phyloP scores from a whole-genome alignment of 2,888 invertebrate species.

The Pharmacophagus antenor region DNA sequence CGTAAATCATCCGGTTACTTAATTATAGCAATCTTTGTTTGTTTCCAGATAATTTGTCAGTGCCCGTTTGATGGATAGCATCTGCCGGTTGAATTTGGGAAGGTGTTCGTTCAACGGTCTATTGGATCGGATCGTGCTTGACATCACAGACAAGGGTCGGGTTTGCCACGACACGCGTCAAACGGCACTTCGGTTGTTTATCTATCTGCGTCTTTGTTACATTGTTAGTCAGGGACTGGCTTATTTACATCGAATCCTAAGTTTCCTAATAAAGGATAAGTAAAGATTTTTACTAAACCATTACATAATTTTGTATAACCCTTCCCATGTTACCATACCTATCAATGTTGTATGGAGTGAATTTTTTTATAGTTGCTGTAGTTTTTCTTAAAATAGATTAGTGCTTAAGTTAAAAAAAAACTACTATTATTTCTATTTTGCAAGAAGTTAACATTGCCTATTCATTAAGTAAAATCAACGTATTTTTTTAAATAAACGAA shows the following conservation, averaged over 20 bases:
- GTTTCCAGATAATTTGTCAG: conserved; percentile 64
- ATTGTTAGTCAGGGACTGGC: conserved; percentile 3
- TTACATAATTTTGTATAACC: neutral
- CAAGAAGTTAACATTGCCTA: neutral
- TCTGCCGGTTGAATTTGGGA: conserved; percentile 33
- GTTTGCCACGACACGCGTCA: conserved; percentile 57
- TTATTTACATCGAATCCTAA: conserved; percentile 4
- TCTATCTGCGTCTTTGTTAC: conserved; percentile 10
- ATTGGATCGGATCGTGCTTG: conserved; percentile 31
- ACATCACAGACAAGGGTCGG: conserved; percentile 53
- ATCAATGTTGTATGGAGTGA: neutral
- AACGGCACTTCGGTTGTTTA: conserved; percentile 30
- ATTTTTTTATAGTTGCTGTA: neutral
- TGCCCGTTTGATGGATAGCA: conserved; percentile 44
- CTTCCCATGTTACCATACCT: neutral
- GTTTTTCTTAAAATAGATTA: too few species aligned
- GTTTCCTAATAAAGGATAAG: neutral
- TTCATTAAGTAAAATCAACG: too few species aligned
- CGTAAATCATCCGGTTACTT: conserved; percentile 59
- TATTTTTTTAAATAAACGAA: too few species aligned
- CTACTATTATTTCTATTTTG: too few species aligned
- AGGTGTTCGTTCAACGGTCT: conserved; percentile 31
- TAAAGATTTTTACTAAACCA: neutral
- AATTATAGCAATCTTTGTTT: conserved; percentile 64
- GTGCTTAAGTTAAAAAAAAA: too few species aligned